Evolutionary conservation across 1,140 invertebrate genomes (phyloP), one percentile per base, ranked within the genome.

Genomic region (Papilio glaucus): DNA sequence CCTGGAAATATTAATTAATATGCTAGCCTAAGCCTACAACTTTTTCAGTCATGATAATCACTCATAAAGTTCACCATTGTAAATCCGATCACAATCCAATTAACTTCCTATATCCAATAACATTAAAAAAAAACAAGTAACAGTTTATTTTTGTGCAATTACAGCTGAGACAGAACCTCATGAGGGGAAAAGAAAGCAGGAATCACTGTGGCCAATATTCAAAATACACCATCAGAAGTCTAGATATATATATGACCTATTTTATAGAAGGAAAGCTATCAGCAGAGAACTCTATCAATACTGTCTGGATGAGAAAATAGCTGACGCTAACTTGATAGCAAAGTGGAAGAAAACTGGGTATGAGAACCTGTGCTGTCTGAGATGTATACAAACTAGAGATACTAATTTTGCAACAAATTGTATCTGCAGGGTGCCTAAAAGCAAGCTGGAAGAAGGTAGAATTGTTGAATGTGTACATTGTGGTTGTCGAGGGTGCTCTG

Each of bases 261-360:
- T 97, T 91, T 99, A 99, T 88, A 95, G 98, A 84, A 94, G 99
- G 53, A 99, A 99, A 94, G 98, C 98, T 24, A 99, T 99, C 53
- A 98, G 97, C 83, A 96, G 97, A 94, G 99, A 99, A 91, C 90
- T 99, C 0, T 99, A 99, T 87, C 98, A 99, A 69, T 99, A 98
- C 85, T 99, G 99, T 81, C 84, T 99, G 0, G 98, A 98, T 81
- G 98, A 99, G 91, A 98, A 98, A 85, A 98, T 99, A 75, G 99
- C 99, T 0, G 99, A 99, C 89, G 96, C 96, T 75, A 99, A 99
- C 88, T 93, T 99, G 1, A 99, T 99, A 82, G 99, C 99, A 0
- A 99, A 99, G 89, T 99, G 99, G 99, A 99, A 99, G 89, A 99
- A 99, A 92, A 97, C 98, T 78, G 99, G 99, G 0, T 99, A 99